These are phyloP conservation scores for Myopa testacea DNA, from an alignment of 2,888 invertebrate species.

Conservation along the genomic window DNA sequence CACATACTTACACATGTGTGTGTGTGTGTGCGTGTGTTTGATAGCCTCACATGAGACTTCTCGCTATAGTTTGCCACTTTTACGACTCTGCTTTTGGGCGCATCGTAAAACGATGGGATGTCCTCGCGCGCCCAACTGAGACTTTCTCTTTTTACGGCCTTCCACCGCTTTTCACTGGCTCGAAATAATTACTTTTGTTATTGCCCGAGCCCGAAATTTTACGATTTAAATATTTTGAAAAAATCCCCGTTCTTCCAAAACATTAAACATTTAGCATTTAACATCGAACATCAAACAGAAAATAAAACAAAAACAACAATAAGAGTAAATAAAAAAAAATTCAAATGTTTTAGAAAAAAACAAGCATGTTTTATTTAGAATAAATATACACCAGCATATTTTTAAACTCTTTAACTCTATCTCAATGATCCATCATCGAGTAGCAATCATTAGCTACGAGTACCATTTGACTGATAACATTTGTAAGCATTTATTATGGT, in stretches of 20 bases:
- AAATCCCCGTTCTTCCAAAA: not conserved
- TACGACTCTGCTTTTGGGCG: constrained; percentile 28
- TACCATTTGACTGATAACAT: constrained; percentile 12
- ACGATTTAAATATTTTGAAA: constrained; percentile 35
- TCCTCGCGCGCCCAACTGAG: constrained; percentile 35
- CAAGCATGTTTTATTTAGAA: not conserved
- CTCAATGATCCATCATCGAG: constrained; percentile 21
- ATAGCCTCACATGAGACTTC: constrained; percentile 4
- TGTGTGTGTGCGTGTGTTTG: not conserved
- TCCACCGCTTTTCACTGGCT: constrained; percentile 1
- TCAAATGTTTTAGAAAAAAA: too few species aligned
- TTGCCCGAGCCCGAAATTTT: constrained; percentile 10
- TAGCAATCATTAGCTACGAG: not conserved
- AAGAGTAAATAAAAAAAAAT: not conserved
- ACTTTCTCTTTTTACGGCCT: constrained; percentile 23
- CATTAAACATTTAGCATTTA: not conserved
- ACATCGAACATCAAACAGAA: not conserved
- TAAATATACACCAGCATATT: constrained; percentile 1
- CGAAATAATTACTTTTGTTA: constrained; percentile 30
- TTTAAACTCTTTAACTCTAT: constrained; percentile 10
- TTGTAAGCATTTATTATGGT: not conserved
- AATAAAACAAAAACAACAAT: not conserved
- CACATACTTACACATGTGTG: not conserved
- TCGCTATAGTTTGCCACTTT: constrained; percentile 27
- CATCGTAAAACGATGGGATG: constrained; percentile 38